Percentiles rank a stretch among this genome's conserved stretches.
Conservation (phyloP, 1,140 invertebrate species). For the Drosophila funebris region DNA sequence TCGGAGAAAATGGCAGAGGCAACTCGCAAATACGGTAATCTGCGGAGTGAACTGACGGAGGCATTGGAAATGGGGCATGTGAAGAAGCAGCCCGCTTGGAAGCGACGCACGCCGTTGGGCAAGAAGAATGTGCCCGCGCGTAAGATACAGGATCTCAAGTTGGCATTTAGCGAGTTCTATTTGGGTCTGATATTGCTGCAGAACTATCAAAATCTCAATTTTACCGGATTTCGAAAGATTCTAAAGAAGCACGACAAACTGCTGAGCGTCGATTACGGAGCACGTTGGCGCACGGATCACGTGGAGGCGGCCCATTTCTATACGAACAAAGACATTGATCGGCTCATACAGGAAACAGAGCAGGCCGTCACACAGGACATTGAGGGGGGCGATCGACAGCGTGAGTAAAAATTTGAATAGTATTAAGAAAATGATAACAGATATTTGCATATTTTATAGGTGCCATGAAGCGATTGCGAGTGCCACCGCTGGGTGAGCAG, state of each 20-base stretch:
- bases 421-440: background rate
- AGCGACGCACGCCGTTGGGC: conserved; percentile 86
- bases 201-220: conserved; percentile 93
- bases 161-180: conserved; percentile 97
- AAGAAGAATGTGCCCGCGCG: conserved; percentile 85
- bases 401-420: background rate
- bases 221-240: conserved; percentile 96
- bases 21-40: conserved; percentile 90
- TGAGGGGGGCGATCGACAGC: conserved; percentile 92
- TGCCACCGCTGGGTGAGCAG: conserved; percentile 93
- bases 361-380: conserved; percentile 91
- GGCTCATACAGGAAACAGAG: conserved; percentile 93
- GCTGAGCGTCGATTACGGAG: conserved; percentile 86
- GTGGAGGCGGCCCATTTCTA: conserved; percentile 94
- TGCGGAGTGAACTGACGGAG: conserved; percentile 89
- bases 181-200: conserved; percentile 92
- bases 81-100: conserved; percentile 78
- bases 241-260: conserved; percentile 97
- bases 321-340: conserved; percentile 94
- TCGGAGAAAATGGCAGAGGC: conserved; percentile 95
- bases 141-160: conserved; percentile 93
- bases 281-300: conserved; percentile 90
- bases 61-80: conserved; percentile 83
- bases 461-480: conserved; percentile 94
- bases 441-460: conserved; percentile 12